These are phyloP conservation scores for Danaus plexippus DNA, from an alignment of 1,140 invertebrate genomes.

Conservation along the genomic window DNA sequence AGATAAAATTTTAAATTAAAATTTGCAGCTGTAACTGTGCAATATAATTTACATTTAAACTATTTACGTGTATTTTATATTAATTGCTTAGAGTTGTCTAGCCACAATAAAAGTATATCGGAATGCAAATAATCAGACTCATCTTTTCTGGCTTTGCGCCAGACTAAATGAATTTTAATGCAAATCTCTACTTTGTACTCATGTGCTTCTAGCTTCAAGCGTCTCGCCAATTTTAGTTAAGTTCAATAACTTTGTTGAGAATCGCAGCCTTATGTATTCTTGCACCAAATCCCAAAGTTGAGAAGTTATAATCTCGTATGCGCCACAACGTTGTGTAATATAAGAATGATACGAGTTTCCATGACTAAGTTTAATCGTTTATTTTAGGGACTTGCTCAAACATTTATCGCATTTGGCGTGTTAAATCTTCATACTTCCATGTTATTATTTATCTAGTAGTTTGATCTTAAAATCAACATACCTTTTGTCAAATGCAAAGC, in stretches of 20 bases:
- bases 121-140: slow-evolving; percentile 12
- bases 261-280: slow-evolving; percentile 22
- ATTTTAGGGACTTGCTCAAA: too few relatives aligned
- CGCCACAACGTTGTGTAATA: not conserved
- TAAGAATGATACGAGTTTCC: too few relatives aligned
- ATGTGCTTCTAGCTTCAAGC: slow-evolving; percentile 21
- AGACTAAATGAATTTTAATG: slow-evolving; percentile 26
- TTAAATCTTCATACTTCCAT: too few relatives aligned
- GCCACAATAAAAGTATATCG: slow-evolving; percentile 9
- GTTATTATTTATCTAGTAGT: too few relatives aligned
- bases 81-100: slow-evolving; percentile 3
- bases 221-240: slow-evolving; percentile 17
- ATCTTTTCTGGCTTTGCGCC: slow-evolving; percentile 19
- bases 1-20: too few relatives aligned
- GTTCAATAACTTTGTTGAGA: slow-evolving; percentile 22
- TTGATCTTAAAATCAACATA: too few relatives aligned
- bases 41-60: too few relatives aligned
- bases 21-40: too few relatives aligned
- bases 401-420: too few relatives aligned
- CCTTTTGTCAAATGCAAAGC: too few relatives aligned
- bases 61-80: too few relatives aligned
- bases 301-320: slow-evolving; percentile 6
- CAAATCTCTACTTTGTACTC: slow-evolving; percentile 23
- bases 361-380: too few relatives aligned
- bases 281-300: slow-evolving; percentile 16